Base-by-base conservation (phyloP, 2,888 invertebrate genomes). In the Phlogophora meticulosa region DNA sequence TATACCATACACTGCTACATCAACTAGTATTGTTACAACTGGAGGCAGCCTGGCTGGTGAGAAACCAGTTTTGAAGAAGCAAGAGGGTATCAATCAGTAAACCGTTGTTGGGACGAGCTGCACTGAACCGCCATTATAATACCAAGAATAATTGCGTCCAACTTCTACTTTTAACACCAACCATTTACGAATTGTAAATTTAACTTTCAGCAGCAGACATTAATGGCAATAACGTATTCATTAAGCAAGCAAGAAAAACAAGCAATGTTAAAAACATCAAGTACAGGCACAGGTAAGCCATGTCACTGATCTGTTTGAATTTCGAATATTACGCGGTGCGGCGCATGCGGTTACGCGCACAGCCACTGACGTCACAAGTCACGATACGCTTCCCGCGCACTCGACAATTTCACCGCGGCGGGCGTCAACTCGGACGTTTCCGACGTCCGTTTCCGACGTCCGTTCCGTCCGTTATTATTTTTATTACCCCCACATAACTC, bases 391-490 rank as follows among this genome's bases (percentile, higher is more conserved):
- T 77, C 79, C 82, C 79, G 80, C 78, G 81, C 81, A 81, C 79
- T 76, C 80, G 76, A 83, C 85, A 86, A 87, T 86, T 87, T 82
- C 68, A 78, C 78, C 77, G 55, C 74, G 72, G 72, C 80, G 71
- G 82, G 82, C 87, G 86, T 87, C 87, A 85, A 81, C 84, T 78
- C 75, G 74, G 79, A 80, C 85, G 85, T 87, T 90, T 90, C 90
- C 67, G 67, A 42, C 67, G 48, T 72, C 67, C 90, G 84, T 62
- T 86, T 89, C 88, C 88, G 87, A 78, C 83, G 77, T 77, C 82
- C 82, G 72, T 82, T 83, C 76, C 83, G 76, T 79, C 85, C 82
- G 78, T 84, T 87, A 87, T 89, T 88, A 89, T 87, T 89, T 87
- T 89, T 87, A 88, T 87, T 84, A 79, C 84, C 75, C 69, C 70